Base-by-base conservation (phyloP, 2,113 vertebrate genomes). In the Machaerirhynchus nigripectus region DNA sequence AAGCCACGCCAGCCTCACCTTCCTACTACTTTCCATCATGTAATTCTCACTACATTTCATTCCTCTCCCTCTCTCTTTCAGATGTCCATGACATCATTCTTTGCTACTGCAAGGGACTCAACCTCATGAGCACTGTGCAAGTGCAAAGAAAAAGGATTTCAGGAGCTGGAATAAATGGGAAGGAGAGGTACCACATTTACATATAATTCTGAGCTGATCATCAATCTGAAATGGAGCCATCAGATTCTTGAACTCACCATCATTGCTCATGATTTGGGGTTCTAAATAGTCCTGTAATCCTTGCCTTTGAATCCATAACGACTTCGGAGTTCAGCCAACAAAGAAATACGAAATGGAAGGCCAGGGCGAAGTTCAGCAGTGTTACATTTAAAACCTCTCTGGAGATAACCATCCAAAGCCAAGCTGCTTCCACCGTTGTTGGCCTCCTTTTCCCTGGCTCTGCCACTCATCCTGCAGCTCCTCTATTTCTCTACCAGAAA, bases 151-250 rank as follows among this genome's bases (percentile, higher is more conserved):
- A 70, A 91, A 65, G 78, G 49, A 68, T 56, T 94, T 93, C 37
- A 84, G 57, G 65, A 82, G 64, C 84, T 14, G 65, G 61, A 87
- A 96, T 76, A 87, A 95, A 96, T 91, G 81, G 65, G 50, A 82
- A 89, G 70, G 50, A 94, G 64, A 82, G 23, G 55, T 30, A 52
- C 14, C 57, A 61, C 49, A 15, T 69, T 63, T 65, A 82, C 82
- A 40, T 75, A 37, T 60, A 89, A 79, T 82, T 85, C 87, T 87
- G 84, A 91, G 84, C 33, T 24, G 31, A 91, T 95, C 70, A 91
- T 93, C 70, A 35, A 30, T 89, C 78, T 74, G 37, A 91, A 47
- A 70, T 11, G 33, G 49, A 96, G 42, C 53, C 82, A 85, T 19
- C 55, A 74, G 63, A 74, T 88, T 64, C 70, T 69, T 94, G 94